phyloP scores from a whole-genome alignment of 2,113 vertebrate species.

The Bucco capensis region DNA sequence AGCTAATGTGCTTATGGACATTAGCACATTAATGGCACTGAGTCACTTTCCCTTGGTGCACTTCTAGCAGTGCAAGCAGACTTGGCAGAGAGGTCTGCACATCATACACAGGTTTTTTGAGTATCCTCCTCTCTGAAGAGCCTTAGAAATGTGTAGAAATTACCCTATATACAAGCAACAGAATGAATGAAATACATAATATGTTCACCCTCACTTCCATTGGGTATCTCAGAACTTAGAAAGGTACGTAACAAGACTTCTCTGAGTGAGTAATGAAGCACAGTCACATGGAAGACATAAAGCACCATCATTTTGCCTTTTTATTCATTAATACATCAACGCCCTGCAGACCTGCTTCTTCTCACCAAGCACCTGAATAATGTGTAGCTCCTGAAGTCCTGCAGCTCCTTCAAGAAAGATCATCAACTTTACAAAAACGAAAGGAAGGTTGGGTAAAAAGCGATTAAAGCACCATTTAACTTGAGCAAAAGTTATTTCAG shows the following conservation, averaged over 20 bases:
- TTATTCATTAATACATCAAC: conserved; percentile 20
- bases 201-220: not conserved
- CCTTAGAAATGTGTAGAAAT: not conserved
- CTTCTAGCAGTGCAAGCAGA: not conserved
- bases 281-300: not conserved
- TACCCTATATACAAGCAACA: not conserved
- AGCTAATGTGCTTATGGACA: not conserved
- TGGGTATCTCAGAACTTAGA: not conserved
- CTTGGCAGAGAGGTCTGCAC: not conserved
- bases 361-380: conserved; percentile 16
- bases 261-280: not conserved
- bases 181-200: not conserved
- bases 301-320: not conserved
- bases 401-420: not conserved
- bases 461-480: not conserved
- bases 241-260: not conserved
- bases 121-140: not conserved
- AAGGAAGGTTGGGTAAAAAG: not conserved
- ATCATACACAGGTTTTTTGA: not conserved
- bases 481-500: conserved; percentile 7
- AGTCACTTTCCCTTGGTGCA: not conserved
- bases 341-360: not conserved
- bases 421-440: not conserved
- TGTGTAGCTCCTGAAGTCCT: not conserved
- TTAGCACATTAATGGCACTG: no score